Evolutionary conservation across 2,797 vertebrate species (phyloP), one percentile per base, ranked within the genome.

Genomic region (Carcharodon carcharias): DNA sequence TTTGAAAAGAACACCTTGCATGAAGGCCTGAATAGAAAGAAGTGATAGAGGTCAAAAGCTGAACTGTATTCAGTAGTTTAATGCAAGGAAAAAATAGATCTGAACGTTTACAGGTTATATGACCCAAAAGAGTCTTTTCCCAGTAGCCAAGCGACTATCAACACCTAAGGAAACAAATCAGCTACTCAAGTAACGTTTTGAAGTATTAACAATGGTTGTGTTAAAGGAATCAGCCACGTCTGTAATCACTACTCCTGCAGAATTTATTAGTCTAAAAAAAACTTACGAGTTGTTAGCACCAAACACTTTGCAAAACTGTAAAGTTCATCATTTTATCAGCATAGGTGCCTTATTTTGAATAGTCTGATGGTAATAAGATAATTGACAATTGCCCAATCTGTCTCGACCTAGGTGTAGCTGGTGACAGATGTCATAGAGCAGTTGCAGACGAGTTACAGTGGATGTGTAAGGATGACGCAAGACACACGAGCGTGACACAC

Each of bases 1-100:
- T 98, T 98, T 94, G 98, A 98, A 97, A 99, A 99, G 97, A 99
- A 99, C 91, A 99, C 98, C 97, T 99, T 99, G 97, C 99, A 99
- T 0, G 99, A 99, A 3, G 99, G 99, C 96, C 99, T 99, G 97
- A 96, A 96, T 96, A 77, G 88, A 40, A 96, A 63, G 77, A 97
- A 97, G 96, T 3, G 96, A 3, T 0, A 7, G 14, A 18, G 50
- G 31, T 73, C 45, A 95, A 95, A 8, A 95, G 35, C 4, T 18
- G 26, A 54, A 77, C 12, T 4, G 0, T 45, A 6, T 31, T 35
- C 45, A 56, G 54, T 77, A 16, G 0, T 56, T 54, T 21, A 77
- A 56, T 56, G 14, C 40, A 73, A 95, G 16, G 54, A 2, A 31
- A 71, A 69, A n/a, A 71, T 69, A 26, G 12, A 26, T 56, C 12